Evolutionary conservation across 2,888 invertebrate species (phyloP).

Genomic region (Leptopilina myrica): DNA sequence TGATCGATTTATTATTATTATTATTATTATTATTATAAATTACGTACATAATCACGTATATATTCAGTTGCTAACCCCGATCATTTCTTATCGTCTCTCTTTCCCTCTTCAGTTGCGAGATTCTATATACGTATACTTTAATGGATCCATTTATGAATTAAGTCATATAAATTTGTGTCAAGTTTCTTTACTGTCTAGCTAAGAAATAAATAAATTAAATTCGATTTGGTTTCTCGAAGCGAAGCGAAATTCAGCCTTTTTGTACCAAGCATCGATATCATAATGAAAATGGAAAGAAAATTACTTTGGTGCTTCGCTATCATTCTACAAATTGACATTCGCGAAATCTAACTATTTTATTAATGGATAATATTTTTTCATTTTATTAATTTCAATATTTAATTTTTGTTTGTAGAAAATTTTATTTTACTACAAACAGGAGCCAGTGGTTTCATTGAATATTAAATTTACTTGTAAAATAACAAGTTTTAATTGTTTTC

Average conservation of each 20-base stretch:
- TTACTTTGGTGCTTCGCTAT: constrained; percentile 44
- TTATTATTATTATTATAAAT: background rate
- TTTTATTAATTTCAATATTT: too few relatives aligned
- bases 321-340: constrained; percentile 27
- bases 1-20: background rate
- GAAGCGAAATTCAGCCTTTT: background rate
- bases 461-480: too few relatives aligned
- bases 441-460: too few relatives aligned
- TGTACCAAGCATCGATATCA: constrained; percentile 40
- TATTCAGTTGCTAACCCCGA: constrained; percentile 27
- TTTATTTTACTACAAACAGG: too few relatives aligned
- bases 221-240: constrained; percentile 53
- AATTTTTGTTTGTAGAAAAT: background rate
- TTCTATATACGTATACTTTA: constrained; percentile 39
- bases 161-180: constrained; percentile 61
- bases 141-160: constrained; percentile 45
- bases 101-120: constrained; percentile 39
- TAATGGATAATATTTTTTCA: constrained; percentile 40
- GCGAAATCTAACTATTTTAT: constrained; percentile 45
- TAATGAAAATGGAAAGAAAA: constrained; percentile 45
- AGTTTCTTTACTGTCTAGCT: constrained; percentile 63
- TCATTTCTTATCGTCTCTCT: constrained; percentile 33
- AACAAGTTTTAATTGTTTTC: too few relatives aligned
- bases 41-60: constrained; percentile 34
- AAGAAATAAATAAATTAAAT: constrained; percentile 68